phyloP scores from a whole-genome alignment of 2,797 vertebrate species.

The Typhlichthys subterraneus region DNA sequence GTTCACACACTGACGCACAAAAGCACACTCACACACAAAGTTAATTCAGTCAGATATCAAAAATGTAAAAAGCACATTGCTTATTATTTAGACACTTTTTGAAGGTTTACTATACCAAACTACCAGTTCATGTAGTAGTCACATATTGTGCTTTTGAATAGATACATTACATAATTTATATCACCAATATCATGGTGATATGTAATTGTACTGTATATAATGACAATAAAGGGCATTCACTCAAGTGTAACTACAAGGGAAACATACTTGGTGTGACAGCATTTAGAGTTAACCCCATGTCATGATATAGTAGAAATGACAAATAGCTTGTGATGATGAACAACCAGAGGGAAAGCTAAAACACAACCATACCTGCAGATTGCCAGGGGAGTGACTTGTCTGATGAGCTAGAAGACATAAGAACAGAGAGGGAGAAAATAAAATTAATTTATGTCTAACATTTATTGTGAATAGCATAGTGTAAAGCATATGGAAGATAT shows the following conservation, averaged over 20 bases:
- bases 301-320: not conserved
- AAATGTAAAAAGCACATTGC: conserved; percentile 1
- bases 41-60: conserved; percentile 5
- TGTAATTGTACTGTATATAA: too few species aligned
- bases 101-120: conserved; percentile 7
- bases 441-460: conserved; percentile 27
- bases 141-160: not conserved
- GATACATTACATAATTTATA: not conserved
- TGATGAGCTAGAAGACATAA: conserved; percentile 85
- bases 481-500: not conserved
- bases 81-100: not conserved
- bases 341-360: not conserved
- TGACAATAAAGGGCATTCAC: too few species aligned
- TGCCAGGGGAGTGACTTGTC: conserved; percentile 98
- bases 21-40: not conserved
- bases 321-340: not conserved
- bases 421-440: conserved; percentile 22
- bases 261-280: not conserved
- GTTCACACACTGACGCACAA: not conserved
- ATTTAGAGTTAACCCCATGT: not conserved
- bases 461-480: not conserved
- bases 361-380: conserved; percentile 84
- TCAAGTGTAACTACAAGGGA: too few species aligned
- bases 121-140: conserved; percentile 1
- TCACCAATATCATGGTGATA: too few species aligned